These are phyloP conservation scores for Cataglyphis livida DNA, from an alignment of 2,888 invertebrate genomes.

Conservation along the genomic window DNA sequence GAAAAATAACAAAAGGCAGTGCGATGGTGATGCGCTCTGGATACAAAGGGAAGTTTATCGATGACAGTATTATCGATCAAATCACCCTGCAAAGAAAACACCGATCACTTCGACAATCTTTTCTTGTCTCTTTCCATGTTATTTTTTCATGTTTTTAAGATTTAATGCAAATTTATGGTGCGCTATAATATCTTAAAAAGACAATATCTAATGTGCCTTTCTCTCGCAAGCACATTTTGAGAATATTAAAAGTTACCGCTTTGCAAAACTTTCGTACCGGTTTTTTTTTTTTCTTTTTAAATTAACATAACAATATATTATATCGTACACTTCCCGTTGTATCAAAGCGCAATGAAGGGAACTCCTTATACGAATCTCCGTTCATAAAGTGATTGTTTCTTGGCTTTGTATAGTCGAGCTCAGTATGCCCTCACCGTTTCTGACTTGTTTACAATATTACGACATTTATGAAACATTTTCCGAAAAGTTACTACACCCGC, in stretches of 20 bases:
- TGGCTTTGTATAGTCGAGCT: not conserved
- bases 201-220: not conserved
- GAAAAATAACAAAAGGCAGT: constrained; percentile 49
- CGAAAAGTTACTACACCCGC: constrained; percentile 2
- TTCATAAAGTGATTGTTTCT: constrained; percentile 1
- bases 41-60: constrained; percentile 13
- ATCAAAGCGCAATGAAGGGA: constrained; percentile 17
- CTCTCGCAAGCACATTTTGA: not conserved
- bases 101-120: not conserved
- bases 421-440: constrained; percentile 6
- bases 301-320: not conserved
- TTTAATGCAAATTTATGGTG: not conserved
- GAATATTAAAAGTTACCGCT: not conserved
- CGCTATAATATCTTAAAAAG: constrained; percentile 3
- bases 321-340: constrained; percentile 1
- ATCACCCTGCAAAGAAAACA: constrained; percentile 19
- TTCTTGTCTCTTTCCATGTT: not conserved
- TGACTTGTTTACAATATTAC: not conserved
- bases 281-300: not conserved
- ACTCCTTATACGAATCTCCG: not conserved
- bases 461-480: not conserved
- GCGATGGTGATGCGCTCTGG: constrained; percentile 19
- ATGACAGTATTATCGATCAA: not conserved
- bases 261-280: not conserved
- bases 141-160: not conserved